Base-by-base conservation (phyloP, 1,140 invertebrate species). In the Drosophila eugracilis region DNA sequence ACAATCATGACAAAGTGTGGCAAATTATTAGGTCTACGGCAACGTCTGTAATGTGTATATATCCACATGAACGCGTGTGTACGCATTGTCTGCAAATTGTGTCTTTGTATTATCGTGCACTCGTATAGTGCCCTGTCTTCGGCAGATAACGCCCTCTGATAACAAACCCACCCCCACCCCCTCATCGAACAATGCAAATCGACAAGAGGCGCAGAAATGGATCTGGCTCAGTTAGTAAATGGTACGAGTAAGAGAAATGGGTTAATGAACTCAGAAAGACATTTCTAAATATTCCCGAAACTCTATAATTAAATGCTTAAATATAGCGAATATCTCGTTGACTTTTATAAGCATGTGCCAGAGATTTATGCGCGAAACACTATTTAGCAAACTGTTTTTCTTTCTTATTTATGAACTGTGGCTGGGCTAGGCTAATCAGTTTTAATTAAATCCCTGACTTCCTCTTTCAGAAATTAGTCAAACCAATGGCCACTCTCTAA, bases 1-100 rank as follows among this genome's bases (percentile, higher is more conserved):
- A 62, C 54, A 59, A 49, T 53, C 39, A 36, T 66, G 30, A 47
- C 53, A 60, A 30, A 70, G 55, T 59, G 52, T 67, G 78, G 62
- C 78, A 78, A 84, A 84, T 83, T 78, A 83, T 75, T 62, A 58
- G 58, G 49, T 78, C 58, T 72, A 69, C 62, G 54, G 34, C 54
- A 66, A 32, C 28, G 52, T 15, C 28, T 50, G 7, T 42, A 17
- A 14, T 52, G 42, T 32, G 9, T 30, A 30, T 32, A 17, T 21
- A 62, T 14, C 19, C n/a, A n/a, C 26, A 30, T 42, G 41, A 12
- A 44, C 19, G 22, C 26, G 28, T 30, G 10, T 49, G 47, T 50
- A 37, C 22, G 36, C 36, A 24, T 26, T 21, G 44, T 39, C 45
- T 49, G 45, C 32, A 9, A 37, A 45, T 12, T 44, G 21, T 17